phyloP scores from a whole-genome alignment of 2,888 invertebrate genomes.

The Clusia tigrina region DNA sequence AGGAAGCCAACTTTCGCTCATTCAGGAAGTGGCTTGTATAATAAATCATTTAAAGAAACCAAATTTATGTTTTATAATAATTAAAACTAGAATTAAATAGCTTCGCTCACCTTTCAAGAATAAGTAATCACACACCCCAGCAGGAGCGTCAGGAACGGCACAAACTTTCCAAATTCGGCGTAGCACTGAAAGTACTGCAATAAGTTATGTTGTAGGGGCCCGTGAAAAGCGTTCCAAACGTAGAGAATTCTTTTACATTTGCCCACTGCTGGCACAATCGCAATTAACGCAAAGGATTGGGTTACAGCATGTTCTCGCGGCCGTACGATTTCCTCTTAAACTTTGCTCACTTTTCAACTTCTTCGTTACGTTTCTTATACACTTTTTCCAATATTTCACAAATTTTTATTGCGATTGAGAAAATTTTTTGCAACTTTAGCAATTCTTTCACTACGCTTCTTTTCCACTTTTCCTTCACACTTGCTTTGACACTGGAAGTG shows the following conservation, averaged over 20 bases:
- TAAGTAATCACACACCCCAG: background rate
- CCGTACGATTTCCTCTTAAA: background rate
- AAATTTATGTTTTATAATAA: background rate
- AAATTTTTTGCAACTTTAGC: slow-evolving; percentile 3
- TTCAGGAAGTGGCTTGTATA: slow-evolving; percentile 30
- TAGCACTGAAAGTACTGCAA: too few relatives aligned
- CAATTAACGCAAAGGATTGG: background rate
- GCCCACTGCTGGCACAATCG: background rate
- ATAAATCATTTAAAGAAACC: background rate
- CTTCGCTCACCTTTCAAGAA: background rate
- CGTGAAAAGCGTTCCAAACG: slow-evolving; percentile 31
- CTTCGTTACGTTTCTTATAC: background rate
- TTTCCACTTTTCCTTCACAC: background rate
- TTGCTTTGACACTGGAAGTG: slow-evolving; percentile 2
- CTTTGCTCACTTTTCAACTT: background rate
- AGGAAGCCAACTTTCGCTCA: slow-evolving; percentile 59
- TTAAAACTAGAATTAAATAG: background rate
- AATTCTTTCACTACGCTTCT: background rate
- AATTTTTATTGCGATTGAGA: background rate
- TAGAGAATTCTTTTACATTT: background rate
- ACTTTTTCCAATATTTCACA: background rate
- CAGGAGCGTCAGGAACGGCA: background rate
- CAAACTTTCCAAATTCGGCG: background rate
- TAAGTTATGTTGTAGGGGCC: slow-evolving; percentile 8
- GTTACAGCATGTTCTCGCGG: background rate